These are phyloP conservation scores for Setophaga kirtlandii DNA, from an alignment of 2,113 vertebrate genomes.

Conservation along the genomic window DNA sequence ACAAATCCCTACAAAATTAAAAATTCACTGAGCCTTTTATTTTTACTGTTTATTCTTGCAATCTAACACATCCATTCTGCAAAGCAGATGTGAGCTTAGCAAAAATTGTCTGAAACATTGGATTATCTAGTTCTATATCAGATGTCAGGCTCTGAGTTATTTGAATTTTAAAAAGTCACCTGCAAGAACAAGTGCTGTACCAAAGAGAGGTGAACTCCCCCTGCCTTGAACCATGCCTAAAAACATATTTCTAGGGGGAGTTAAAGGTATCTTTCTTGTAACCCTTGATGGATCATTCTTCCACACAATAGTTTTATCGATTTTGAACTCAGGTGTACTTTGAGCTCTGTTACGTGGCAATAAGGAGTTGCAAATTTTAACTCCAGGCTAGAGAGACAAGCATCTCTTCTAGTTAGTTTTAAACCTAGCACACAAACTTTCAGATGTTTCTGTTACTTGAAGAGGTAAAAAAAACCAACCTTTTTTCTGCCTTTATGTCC, in stretches of 20 bases:
- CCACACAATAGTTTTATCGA: rapidly evolving
- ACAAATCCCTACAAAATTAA: background rate
- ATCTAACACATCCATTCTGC: background rate
- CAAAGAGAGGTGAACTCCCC: background rate
- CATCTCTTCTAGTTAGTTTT: background rate
- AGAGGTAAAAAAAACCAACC: background rate
- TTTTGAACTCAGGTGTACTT: background rate
- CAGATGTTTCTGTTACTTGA: background rate
- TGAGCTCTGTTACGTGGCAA: background rate
- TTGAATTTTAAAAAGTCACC: background rate
- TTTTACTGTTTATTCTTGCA: background rate
- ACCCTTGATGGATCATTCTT: background rate
- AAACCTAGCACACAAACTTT: background rate
- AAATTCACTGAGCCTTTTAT: background rate
- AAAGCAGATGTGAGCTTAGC: background rate
- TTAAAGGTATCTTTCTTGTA: background rate
- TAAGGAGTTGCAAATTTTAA: background rate
- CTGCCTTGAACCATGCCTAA: background rate
- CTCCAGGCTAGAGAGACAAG: background rate
- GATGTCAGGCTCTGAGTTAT: background rate
- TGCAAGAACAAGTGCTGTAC: background rate
- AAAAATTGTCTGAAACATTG: background rate
- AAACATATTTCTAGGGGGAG: background rate
- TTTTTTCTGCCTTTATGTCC: background rate
- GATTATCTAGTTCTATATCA: background rate